phyloP scores from a whole-genome alignment of 2,888 invertebrate species.

The Agonum fuliginosum region DNA sequence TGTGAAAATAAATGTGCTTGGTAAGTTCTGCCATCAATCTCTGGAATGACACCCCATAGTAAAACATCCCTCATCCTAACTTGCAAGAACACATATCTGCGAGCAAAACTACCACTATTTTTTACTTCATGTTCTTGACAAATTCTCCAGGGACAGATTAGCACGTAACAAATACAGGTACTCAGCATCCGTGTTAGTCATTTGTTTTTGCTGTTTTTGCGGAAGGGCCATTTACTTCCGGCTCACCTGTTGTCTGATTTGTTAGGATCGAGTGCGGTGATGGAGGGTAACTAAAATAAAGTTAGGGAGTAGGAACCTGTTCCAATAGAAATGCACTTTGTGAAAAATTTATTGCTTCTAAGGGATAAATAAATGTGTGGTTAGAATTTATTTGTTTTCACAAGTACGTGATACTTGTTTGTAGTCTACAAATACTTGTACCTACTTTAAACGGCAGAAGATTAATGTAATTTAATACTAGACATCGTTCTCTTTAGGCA shows the following conservation, averaged over 20 bases:
- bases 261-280: conserved; percentile 1
- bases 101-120: background rate
- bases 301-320: background rate
- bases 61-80: too few species aligned
- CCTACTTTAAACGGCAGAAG: too few species aligned
- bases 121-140: background rate
- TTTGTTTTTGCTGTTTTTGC: background rate
- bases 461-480: too few species aligned
- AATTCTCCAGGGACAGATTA: background rate
- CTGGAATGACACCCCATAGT: too few species aligned
- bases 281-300: conserved; percentile 15
- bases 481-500: too few species aligned
- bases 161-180: background rate
- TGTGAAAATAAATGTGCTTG: too few species aligned
- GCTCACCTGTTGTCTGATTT: conserved; percentile 37
- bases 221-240: conserved; percentile 13
- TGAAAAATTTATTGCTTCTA: conserved; percentile 10
- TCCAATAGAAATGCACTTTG: conserved; percentile 29
- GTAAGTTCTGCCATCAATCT: too few species aligned
- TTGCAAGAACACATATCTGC: too few species aligned
- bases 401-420: conserved; percentile 26
- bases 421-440: background rate
- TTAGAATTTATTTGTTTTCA: conserved; percentile 23
- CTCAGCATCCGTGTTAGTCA: background rate
- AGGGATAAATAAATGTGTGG: conserved; percentile 25